phyloP scores from a whole-genome alignment of 2,888 invertebrate genomes.

The Junonia oenone region DNA sequence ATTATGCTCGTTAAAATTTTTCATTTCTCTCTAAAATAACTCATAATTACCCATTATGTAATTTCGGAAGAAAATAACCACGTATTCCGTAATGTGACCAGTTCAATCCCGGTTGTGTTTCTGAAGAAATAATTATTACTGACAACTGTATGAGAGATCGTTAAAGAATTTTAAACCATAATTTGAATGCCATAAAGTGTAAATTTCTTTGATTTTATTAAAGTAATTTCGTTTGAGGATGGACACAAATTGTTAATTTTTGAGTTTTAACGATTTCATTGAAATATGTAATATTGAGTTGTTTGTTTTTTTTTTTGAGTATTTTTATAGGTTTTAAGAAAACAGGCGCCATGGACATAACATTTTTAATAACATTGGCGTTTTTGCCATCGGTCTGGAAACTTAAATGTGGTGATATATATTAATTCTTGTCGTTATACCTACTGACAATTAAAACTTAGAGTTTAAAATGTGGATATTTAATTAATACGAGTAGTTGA shows the following conservation, averaged over 20 bases:
- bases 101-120: not conserved
- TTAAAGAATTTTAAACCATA: not conserved
- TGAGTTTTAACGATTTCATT: conserved; percentile 1
- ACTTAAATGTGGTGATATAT: no score
- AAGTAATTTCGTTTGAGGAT: not conserved
- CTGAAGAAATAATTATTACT: not conserved
- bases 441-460: no score
- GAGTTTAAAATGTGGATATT: no score
- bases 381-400: no score
- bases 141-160: conserved; percentile 1
- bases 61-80: not conserved
- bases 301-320: not conserved
- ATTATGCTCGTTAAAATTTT: not conserved
- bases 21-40: not conserved
- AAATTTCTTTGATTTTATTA: not conserved
- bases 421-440: no score
- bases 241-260: not conserved
- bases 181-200: not conserved
- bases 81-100: not conserved
- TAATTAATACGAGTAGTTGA: no score
- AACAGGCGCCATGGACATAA: no score
- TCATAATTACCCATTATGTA: not conserved
- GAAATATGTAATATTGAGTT: no score
- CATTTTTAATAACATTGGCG: no score
- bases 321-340: not conserved